Evolutionary conservation across 2,797 vertebrate genomes (phyloP).

Genomic region (Sebastes matsubarae): DNA sequence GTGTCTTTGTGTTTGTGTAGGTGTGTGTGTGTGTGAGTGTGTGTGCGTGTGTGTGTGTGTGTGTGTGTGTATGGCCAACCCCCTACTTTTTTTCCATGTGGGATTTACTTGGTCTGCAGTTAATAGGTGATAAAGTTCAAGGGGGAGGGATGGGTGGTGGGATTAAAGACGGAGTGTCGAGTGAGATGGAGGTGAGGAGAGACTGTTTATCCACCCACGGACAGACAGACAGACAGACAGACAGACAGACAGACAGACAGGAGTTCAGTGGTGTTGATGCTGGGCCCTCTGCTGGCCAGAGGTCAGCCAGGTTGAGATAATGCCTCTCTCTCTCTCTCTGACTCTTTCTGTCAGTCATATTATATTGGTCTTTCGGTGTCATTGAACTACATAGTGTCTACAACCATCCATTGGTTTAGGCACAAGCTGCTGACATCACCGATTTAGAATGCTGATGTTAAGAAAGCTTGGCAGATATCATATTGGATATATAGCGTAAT

Average conservation of each 20-base stretch:
- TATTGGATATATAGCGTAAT: not conserved
- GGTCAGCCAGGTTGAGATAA: not conserved
- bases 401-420: not conserved
- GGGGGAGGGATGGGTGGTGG: slow-evolving; percentile 70
- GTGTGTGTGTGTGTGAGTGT: not conserved
- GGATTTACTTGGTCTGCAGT: slow-evolving; percentile 84
- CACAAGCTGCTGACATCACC: not conserved
- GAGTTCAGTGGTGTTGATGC: not conserved
- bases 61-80: slow-evolving; percentile 1
- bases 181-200: slow-evolving; percentile 27
- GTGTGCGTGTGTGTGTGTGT: not conserved
- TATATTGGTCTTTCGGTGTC: not conserved
- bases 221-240: slow-evolving; percentile 18
- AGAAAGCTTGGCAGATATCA: not conserved
- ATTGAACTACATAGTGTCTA: not conserved
- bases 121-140: slow-evolving; percentile 85
- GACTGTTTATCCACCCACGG: slow-evolving; percentile 29
- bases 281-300: slow-evolving; percentile 53
- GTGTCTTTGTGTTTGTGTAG: slow-evolving; percentile 21
- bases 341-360: not conserved
- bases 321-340: not conserved
- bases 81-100: slow-evolving; percentile 46
- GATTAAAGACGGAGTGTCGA: slow-evolving; percentile 79
- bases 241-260: not conserved
- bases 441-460: not conserved